phyloP scores from a whole-genome alignment of 2,797 vertebrate species.

The Knipowitschia caucasica region DNA sequence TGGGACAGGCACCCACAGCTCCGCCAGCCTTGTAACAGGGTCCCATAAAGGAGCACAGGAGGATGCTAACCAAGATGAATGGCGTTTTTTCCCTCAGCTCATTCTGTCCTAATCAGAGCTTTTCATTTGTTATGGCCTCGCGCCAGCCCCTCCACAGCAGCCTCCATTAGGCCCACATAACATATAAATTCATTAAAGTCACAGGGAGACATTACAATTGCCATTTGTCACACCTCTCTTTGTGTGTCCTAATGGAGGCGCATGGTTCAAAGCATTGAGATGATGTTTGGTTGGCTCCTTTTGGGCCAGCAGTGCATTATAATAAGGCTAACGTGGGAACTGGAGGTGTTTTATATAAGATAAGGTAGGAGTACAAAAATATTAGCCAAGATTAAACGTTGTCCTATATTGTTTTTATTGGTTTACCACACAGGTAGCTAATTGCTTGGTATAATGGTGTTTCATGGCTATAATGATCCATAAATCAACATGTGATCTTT shows the following conservation, averaged over 20 bases:
- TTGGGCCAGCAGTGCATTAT: constrained; percentile 26
- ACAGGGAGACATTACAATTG: constrained; percentile 77
- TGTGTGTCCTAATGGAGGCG: constrained; percentile 80
- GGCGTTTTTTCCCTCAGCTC: constrained; percentile 70
- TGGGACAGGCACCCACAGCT: constrained; percentile 66
- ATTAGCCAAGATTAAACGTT: background rate
- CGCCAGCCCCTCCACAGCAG: constrained; percentile 67
- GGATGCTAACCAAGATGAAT: constrained; percentile 82
- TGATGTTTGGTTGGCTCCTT: constrained; percentile 61
- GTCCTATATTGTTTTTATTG: background rate
- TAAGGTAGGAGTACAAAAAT: background rate
- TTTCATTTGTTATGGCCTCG: constrained; percentile 76
- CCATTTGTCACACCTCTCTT: constrained; percentile 78
- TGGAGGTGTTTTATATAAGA: constrained; percentile 6
- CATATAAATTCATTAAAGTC: constrained; percentile 85
- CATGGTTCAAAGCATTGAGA: constrained; percentile 76
- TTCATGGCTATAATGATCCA: constrained; percentile 49
- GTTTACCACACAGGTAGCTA: background rate
- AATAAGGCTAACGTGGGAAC: constrained; percentile 61
- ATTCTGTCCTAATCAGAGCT: constrained; percentile 82
- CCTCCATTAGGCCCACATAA: constrained; percentile 73
- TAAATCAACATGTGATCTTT: constrained; percentile 62
- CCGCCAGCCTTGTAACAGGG: constrained; percentile 71
- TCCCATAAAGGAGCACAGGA: constrained; percentile 78
- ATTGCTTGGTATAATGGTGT: constrained; percentile 26